phyloP scores from a whole-genome alignment of 2,113 vertebrate genomes.

The Serinus canaria region DNA sequence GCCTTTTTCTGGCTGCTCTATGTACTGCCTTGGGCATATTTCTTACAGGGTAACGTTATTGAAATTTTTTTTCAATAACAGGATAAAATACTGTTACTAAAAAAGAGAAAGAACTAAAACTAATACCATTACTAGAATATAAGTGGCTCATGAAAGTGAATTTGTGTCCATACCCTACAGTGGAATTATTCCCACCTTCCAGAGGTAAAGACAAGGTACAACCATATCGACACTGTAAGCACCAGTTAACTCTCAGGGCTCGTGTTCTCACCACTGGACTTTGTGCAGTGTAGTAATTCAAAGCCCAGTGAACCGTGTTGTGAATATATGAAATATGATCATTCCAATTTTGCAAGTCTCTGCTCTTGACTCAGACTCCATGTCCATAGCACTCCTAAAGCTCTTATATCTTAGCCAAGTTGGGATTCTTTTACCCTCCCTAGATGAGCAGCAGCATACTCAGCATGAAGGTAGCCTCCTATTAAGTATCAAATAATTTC shows the following conservation, averaged over 20 bases:
- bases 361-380: neutral
- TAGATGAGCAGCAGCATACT: neutral
- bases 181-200: neutral
- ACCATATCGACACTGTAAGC: neutral
- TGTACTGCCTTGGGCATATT: neutral
- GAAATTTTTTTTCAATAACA: neutral
- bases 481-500: neutral
- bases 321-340: neutral
- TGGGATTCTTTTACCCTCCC: neutral
- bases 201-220: neutral
- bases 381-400: neutral
- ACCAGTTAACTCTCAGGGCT: neutral
- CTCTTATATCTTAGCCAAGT: neutral
- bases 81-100: neutral
- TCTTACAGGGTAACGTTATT: neutral
- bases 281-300: neutral
- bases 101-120: neutral
- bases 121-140: neutral
- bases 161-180: neutral
- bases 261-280: neutral
- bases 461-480: neutral
- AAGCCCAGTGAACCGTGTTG: neutral
- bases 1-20: neutral
- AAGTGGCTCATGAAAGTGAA: neutral
- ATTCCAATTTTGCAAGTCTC: neutral